phyloP scores from a whole-genome alignment of 2,113 vertebrate genomes.

The Amazona vittata region DNA sequence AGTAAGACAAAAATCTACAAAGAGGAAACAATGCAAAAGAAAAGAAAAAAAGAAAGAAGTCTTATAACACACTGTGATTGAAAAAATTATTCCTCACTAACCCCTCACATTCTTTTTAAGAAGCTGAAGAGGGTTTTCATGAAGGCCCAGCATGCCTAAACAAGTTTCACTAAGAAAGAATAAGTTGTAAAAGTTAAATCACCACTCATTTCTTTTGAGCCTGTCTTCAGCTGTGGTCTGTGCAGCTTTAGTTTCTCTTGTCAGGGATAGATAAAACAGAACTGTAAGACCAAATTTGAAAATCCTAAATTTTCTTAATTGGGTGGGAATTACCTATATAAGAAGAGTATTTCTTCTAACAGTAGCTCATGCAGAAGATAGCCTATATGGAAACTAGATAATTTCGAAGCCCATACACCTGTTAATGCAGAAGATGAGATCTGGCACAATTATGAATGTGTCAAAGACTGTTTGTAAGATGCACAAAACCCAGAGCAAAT shows the following conservation, averaged over 20 bases:
- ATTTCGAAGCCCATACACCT: neutral
- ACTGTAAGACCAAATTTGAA: neutral
- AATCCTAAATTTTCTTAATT: neutral
- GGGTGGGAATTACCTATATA: neutral
- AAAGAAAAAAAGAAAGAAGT: neutral
- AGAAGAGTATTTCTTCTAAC: neutral
- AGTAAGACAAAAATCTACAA: constrained; percentile 27
- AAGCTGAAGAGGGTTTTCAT: constrained; percentile 59
- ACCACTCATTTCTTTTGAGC: constrained; percentile 39
- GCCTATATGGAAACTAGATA: neutral
- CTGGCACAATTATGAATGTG: neutral
- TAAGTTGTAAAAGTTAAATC: constrained; percentile 66
- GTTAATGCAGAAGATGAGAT: neutral
- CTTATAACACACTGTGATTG: constrained; percentile 29
- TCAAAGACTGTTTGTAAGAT: neutral
- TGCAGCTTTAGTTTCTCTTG: constrained; percentile 20
- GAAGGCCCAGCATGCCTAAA: constrained; percentile 63
- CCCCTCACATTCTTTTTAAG: constrained; percentile 53
- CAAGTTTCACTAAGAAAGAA: constrained; percentile 66
- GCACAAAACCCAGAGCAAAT: neutral
- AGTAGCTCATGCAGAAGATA: neutral
- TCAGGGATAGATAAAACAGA: neutral
- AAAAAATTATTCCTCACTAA: constrained; percentile 48
- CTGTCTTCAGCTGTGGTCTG: constrained; percentile 67
- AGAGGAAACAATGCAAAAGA: constrained; percentile 39